Conservation (phyloP, 2,888 invertebrate genomes). For the Lepidocyrtoides sp. region DNA sequence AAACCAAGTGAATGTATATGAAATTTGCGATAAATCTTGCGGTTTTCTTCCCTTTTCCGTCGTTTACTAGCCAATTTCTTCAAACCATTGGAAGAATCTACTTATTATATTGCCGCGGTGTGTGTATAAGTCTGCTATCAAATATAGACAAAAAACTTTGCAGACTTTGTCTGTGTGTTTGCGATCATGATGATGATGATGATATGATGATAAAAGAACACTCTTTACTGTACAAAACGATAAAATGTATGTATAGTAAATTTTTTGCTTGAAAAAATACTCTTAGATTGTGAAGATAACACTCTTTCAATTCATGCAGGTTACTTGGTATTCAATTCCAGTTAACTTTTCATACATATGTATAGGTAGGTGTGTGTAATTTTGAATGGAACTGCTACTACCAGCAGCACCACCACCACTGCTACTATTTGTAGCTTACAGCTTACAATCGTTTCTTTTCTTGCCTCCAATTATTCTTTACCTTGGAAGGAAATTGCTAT, state of each 20-base stretch:
- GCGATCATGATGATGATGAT: background rate
- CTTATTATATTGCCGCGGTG: background rate
- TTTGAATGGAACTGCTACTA: background rate
- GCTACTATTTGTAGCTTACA: background rate
- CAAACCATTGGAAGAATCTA: slow-evolving; percentile 3
- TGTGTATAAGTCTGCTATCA: background rate
- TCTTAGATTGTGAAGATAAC: background rate
- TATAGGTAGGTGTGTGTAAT: background rate
- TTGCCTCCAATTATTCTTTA: slow-evolving; percentile 20
- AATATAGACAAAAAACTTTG: background rate
- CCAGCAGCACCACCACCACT: background rate
- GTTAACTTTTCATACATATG: background rate
- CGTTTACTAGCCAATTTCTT: slow-evolving; percentile 68
- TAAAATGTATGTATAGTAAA: no score
- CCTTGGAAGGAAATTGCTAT: slow-evolving; percentile 31
- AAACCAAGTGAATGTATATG: background rate
- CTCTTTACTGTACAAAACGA: no score
- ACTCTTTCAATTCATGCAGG: background rate
- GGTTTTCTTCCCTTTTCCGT: slow-evolving; percentile 59
- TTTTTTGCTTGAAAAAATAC: no score
- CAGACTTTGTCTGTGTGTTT: no score
- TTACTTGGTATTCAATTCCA: background rate
- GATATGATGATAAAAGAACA: background rate
- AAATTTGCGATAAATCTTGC: slow-evolving; percentile 73
- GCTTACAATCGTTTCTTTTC: background rate